phyloP scores from a whole-genome alignment of 2,113 vertebrate species.

The Ibidorhyncha struthersii region DNA sequence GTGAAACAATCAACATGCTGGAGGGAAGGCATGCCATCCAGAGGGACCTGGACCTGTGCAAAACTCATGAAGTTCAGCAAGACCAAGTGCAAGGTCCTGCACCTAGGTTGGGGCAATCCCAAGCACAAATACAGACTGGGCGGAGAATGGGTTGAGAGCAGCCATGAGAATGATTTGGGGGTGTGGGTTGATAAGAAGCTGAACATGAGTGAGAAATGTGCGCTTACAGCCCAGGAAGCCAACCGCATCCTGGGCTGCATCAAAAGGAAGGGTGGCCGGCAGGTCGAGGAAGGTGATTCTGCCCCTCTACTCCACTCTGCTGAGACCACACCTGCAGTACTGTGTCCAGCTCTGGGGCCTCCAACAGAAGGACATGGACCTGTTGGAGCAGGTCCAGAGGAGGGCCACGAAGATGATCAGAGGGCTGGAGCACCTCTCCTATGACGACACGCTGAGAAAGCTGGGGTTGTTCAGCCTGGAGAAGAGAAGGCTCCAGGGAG shows the following conservation, averaged over 20 bases:
- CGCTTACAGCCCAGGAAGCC: neutral
- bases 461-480: too few relatives aligned
- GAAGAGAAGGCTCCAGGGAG: too few relatives aligned
- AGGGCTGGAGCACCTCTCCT: too few relatives aligned
- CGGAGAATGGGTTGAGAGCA: neutral
- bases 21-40: neutral
- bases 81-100: neutral
- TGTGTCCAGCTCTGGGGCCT: neutral
- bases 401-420: neutral
- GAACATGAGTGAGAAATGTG: neutral
- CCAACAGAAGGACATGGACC: neutral
- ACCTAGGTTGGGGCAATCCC: neutral
- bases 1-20: neutral
- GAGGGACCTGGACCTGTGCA: neutral
- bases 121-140: neutral
- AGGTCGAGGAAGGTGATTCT: neutral
- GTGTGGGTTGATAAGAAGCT: neutral
- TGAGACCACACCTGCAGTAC: neutral
- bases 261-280: neutral
- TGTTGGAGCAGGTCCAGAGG: neutral
- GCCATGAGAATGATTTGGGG: neutral
- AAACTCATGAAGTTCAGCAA: neutral
- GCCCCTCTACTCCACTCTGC: neutral
- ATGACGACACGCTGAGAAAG: too few relatives aligned
- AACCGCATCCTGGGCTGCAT: neutral